Conservation (phyloP, 1,140 invertebrate genomes). For the Belonocnema kinseyi region DNA sequence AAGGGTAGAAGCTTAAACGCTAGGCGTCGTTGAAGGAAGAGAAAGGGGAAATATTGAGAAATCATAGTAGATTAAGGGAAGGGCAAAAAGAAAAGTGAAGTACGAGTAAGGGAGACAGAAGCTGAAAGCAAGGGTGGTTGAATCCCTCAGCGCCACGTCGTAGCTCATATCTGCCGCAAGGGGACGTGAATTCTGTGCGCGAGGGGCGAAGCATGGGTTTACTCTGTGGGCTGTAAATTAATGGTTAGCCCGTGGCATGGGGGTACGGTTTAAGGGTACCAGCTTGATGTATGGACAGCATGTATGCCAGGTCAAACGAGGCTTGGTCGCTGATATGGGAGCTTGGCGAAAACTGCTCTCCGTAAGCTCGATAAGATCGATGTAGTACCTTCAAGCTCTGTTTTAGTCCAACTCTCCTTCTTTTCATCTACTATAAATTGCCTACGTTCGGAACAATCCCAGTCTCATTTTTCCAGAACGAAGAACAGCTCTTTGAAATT, state of each 20-base stretch:
- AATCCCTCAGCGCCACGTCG: slow-evolving; percentile 67
- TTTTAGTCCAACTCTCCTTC: background rate
- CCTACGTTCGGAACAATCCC: background rate
- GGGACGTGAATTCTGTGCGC: slow-evolving; percentile 65
- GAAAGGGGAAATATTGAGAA: slow-evolving; percentile 24
- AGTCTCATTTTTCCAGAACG: background rate
- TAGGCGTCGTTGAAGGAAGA: background rate
- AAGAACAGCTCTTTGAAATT: too few relatives aligned
- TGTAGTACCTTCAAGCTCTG: slow-evolving; percentile 34
- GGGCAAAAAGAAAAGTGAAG: background rate
- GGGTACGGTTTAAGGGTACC: slow-evolving; percentile 66
- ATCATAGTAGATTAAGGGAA: slow-evolving; percentile 3
- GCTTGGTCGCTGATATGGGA: slow-evolving; percentile 55
- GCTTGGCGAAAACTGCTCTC: slow-evolving; percentile 53
- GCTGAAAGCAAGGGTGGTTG: slow-evolving; percentile 51
- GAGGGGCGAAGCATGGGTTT: slow-evolving; percentile 63
- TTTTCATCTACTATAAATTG: slow-evolving; percentile 4
- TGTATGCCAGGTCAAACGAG: slow-evolving; percentile 67
- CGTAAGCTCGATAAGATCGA: slow-evolving; percentile 43
- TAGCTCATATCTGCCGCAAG: slow-evolving; percentile 73
- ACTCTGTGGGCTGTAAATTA: slow-evolving; percentile 75
- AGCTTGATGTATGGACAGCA: slow-evolving; percentile 69
- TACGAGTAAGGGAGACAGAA: slow-evolving; percentile 50
- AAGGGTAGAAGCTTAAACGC: slow-evolving; percentile 5
- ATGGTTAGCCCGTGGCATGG: slow-evolving; percentile 68